Conservation (phyloP, 2,888 invertebrate species). For the Eupeodes luniger region DNA sequence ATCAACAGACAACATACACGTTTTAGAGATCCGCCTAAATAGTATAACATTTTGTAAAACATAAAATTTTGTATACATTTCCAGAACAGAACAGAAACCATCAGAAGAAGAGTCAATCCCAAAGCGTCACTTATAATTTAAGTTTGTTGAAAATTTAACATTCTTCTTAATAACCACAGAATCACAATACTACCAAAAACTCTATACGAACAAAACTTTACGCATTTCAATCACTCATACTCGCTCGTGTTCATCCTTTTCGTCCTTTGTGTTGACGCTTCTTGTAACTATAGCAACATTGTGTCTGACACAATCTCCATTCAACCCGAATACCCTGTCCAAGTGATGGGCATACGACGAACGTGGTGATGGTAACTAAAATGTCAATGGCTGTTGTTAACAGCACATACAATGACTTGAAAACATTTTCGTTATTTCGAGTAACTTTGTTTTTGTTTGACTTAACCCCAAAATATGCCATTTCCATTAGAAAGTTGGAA, state of each 20-base stretch:
- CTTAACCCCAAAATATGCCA: neutral
- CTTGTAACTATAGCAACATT: neutral
- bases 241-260: no score
- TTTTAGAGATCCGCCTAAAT: neutral
- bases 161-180: neutral
- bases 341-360: neutral
- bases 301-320: neutral
- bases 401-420: neutral
- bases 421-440: neutral
- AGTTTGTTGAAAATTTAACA: neutral
- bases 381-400: neutral
- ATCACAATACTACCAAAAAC: neutral
- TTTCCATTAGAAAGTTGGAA: neutral
- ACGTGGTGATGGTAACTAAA: no score
- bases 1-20: no score
- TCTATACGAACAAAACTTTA: neutral
- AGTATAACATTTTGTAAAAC: neutral
- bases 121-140: constrained; percentile 4
- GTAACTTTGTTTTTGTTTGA: constrained; percentile 9
- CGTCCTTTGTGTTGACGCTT: neutral
- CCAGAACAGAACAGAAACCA: neutral
- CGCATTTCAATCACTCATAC: constrained; percentile 1
- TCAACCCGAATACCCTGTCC: neutral
- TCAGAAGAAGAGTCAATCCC: neutral
- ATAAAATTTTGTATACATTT: neutral